Conservation (phyloP, 2,888 invertebrate genomes). For the Ceraclea dissimilis region DNA sequence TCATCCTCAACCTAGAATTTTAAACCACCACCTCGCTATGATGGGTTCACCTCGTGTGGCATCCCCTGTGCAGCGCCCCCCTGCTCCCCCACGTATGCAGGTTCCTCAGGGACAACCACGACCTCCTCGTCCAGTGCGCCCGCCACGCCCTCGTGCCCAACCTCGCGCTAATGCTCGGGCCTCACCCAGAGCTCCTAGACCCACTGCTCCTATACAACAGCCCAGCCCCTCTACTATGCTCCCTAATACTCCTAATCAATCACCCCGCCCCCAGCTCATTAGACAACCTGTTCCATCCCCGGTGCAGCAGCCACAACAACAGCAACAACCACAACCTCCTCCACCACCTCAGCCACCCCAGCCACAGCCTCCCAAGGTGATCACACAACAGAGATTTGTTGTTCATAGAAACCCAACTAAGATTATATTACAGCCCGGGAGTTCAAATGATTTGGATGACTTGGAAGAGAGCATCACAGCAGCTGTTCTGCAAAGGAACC, state of each 20-base stretch:
- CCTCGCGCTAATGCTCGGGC: conserved; percentile 9
- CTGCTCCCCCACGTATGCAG: background rate
- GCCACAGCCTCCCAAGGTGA: conserved; percentile 24
- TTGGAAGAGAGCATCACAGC: conserved; percentile 49
- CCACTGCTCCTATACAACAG: background rate
- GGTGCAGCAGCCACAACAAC: conserved; percentile 30
- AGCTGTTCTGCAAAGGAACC: conserved; percentile 36
- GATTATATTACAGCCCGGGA: conserved; percentile 9
- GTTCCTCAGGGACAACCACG: conserved; percentile 5
- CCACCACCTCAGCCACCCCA: conserved; percentile 36
- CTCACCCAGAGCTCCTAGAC: conserved; percentile 8
- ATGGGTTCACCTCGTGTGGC: conserved; percentile 10
- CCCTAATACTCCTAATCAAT: background rate
- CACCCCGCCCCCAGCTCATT: background rate
- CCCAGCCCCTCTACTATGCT: background rate
- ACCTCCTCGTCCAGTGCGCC: conserved; percentile 5
- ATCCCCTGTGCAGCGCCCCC: conserved; percentile 1
- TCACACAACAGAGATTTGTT: conserved; percentile 28
- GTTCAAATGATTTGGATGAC: conserved; percentile 42
- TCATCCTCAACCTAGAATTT: conserved; percentile 14
- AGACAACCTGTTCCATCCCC: conserved; percentile 1
- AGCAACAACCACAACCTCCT: conserved; percentile 30
- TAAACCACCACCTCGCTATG: conserved; percentile 17
- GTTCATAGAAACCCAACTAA: conserved; percentile 20
- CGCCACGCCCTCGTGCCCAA: conserved; percentile 11